Percentiles rank a stretch among this genome's conserved stretches.
Conservation (phyloP, 2,888 invertebrate species). For the Cybosia mesomella region DNA sequence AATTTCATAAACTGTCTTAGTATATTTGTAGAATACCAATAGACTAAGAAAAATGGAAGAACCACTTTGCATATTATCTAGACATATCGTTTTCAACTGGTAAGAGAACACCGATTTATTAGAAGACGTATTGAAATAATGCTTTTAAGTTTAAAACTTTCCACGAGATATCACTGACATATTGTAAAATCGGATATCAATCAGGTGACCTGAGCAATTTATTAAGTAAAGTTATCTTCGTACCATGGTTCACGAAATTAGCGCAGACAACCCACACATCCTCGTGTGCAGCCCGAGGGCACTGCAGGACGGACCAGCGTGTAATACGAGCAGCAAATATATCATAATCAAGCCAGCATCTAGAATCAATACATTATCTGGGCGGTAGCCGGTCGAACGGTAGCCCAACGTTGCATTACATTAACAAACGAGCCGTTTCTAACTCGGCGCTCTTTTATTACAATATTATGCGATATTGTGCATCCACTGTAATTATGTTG, state of each 20-base stretch:
- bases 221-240: conserved; percentile 52
- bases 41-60: conserved; percentile 68
- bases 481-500: conserved; percentile 55
- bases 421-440: conserved; percentile 60
- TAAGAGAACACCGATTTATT: conserved; percentile 54
- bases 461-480: conserved; percentile 56
- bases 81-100: conserved; percentile 55
- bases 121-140: conserved; percentile 49
- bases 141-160: conserved; percentile 52
- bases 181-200: conserved; percentile 37
- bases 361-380: conserved; percentile 62
- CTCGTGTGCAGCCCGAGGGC: conserved; percentile 53
- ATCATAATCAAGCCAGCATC: conserved; percentile 67
- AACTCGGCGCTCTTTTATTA: conserved; percentile 56
- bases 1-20: conserved; percentile 68
- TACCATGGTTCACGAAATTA: conserved; percentile 53
- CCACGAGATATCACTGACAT: conserved; percentile 32
- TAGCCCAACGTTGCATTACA: conserved; percentile 59
- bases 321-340: conserved; percentile 59
- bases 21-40: conserved; percentile 47
- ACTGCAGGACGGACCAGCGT: conserved; percentile 43
- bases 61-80: conserved; percentile 63
- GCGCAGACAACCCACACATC: conserved; percentile 53
- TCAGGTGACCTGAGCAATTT: conserved; percentile 42
- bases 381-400: conserved; percentile 55